These are phyloP conservation scores for Tretioscincus oriximinensis DNA, from an alignment of 2,113 vertebrate genomes.

Conservation along the genomic window DNA sequence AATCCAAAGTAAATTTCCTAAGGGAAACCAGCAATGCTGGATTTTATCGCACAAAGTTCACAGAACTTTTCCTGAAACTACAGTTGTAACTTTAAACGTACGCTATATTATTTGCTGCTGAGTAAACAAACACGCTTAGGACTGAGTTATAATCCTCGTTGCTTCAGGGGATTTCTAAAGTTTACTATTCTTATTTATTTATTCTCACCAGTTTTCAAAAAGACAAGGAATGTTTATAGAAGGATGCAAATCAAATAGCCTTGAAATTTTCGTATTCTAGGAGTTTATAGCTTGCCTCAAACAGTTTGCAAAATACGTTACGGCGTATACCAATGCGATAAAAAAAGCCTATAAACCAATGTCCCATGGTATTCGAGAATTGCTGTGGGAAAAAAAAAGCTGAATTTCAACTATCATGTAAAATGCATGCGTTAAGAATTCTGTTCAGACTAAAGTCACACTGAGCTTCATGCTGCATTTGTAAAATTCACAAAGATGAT, in stretches of 20 bases:
- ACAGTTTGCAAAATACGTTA: constrained; percentile 38
- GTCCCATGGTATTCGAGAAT: constrained; percentile 42
- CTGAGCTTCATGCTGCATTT: constrained; percentile 66
- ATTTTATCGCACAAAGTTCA: background rate
- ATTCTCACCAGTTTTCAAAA: constrained; percentile 13
- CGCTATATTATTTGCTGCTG: background rate
- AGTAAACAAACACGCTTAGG: constrained; percentile 15
- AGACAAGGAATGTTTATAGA: constrained; percentile 25
- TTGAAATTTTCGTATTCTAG: constrained; percentile 40
- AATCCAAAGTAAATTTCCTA: background rate
- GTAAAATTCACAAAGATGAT: constrained; percentile 71
- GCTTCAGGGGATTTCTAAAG: constrained; percentile 32
- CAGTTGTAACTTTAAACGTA: background rate
- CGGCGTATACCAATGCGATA: constrained; percentile 34
- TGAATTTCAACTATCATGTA: constrained; percentile 60
- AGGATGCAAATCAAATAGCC: constrained; percentile 36
- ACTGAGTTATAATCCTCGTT: constrained; percentile 10
- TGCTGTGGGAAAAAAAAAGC: constrained; percentile 58
- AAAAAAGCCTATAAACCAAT: constrained; percentile 56
- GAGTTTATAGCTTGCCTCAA: constrained; percentile 33
- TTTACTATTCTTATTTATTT: constrained; percentile 19
- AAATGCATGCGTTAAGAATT: constrained; percentile 70
- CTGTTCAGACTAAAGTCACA: constrained; percentile 66
- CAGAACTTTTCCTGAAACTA: background rate
- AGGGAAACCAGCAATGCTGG: background rate